Evolutionary conservation across 2,797 vertebrate genomes (phyloP).

Genomic region (Picus viridis): DNA sequence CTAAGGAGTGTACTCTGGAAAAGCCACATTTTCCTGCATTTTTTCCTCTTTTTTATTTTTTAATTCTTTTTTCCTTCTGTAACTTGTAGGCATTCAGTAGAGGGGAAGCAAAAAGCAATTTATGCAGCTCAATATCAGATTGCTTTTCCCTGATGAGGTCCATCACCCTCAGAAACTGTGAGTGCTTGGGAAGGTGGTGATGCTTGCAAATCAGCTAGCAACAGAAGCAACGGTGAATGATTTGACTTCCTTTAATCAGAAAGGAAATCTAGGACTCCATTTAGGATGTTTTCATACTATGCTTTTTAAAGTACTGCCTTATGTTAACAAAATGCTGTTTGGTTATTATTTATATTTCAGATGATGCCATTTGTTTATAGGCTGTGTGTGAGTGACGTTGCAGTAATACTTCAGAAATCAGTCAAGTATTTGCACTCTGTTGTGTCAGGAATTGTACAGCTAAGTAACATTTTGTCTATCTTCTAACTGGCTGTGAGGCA

Average conservation of each 20-base stretch:
- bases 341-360: background rate
- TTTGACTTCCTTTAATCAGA: conserved; percentile 1
- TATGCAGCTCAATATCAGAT: conserved; percentile 42
- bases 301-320: background rate
- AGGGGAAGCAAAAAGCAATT: conserved; percentile 37
- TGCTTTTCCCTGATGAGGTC: conserved; percentile 38
- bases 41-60: background rate
- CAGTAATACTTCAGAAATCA: background rate
- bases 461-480: background rate
- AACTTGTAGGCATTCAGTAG: conserved; percentile 19
- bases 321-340: background rate
- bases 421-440: background rate
- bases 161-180: conserved; percentile 50
- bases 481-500: background rate
- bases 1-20: conserved; percentile 14
- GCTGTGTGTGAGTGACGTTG: background rate
- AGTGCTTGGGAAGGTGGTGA: conserved; percentile 42
- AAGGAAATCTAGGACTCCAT: background rate
- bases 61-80: background rate
- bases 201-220: conserved; percentile 63
- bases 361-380: background rate
- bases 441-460: background rate
- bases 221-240: background rate
- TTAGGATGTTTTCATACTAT: background rate
- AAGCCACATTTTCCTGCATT: conserved; percentile 37